Conservation (phyloP, 2,113 vertebrate species). For the Cromileptes altivelis region DNA sequence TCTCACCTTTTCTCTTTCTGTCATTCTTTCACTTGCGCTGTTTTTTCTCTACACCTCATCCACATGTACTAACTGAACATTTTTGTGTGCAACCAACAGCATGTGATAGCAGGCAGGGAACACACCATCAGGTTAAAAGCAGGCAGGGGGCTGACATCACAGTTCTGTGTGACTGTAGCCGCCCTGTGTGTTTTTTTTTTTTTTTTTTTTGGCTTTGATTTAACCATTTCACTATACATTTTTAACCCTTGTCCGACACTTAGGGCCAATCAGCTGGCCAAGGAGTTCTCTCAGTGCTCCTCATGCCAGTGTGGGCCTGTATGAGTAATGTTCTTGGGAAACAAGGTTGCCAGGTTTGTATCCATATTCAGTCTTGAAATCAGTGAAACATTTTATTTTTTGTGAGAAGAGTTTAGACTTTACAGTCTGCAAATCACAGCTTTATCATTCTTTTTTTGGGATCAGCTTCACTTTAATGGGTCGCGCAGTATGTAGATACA, state of each 20-base stretch:
- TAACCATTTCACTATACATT: neutral
- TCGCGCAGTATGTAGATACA: neutral
- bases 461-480: neutral
- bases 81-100: no score
- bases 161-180: neutral
- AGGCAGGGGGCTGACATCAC: neutral
- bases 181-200: no score
- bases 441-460: neutral
- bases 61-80: neutral
- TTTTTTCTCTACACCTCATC: no score
- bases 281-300: neutral
- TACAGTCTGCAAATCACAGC: neutral
- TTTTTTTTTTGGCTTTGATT: neutral
- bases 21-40: no score
- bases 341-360: neutral
- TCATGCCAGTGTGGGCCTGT: neutral
- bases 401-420: neutral
- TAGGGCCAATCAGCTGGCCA: neutral
- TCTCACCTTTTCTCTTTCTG: neutral
- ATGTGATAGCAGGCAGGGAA: neutral
- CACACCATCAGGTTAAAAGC: neutral
- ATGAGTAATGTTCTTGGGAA: neutral
- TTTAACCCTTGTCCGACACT: neutral
- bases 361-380: neutral
- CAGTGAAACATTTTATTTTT: neutral